phyloP scores from a whole-genome alignment of 1,140 invertebrate genomes.

The Drosophila baimaii region DNA sequence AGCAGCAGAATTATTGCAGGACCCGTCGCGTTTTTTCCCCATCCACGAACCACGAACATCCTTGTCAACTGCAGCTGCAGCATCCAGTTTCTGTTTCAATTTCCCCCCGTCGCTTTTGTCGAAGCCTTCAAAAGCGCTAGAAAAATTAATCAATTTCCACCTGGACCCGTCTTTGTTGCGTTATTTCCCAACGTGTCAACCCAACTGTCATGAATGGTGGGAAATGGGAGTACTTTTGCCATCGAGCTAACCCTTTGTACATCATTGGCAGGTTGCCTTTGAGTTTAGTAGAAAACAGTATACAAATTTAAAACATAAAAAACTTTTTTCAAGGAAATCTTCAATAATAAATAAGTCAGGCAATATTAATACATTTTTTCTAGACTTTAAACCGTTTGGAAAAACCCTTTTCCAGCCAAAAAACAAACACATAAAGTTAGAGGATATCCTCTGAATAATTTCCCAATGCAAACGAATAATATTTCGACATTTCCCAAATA shows the following conservation, averaged over 20 bases:
- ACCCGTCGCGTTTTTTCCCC: conserved; percentile 10
- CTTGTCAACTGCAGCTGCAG: conserved; percentile 26
- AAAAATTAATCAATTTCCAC: conserved; percentile 70
- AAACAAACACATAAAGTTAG: not conserved
- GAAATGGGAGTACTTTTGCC: not conserved
- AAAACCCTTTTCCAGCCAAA: not conserved
- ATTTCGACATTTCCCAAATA: not conserved
- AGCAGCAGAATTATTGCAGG: conserved; percentile 42
- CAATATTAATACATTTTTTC: not conserved
- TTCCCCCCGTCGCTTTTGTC: conserved; percentile 39
- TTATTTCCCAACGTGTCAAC: conserved; percentile 30
- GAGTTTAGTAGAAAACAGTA: not conserved
- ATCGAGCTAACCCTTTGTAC: not conserved
- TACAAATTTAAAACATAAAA: no score
- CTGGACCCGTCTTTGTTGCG: conserved; percentile 35
- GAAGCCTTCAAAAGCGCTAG: conserved; percentile 26
- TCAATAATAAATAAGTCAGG: not conserved
- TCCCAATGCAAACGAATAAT: conserved; percentile 9
- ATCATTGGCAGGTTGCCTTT: conserved; percentile 2
- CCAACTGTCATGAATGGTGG: conserved; percentile 1
- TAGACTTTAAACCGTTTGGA: not conserved
- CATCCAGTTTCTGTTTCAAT: conserved; percentile 44
- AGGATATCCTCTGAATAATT: conserved; percentile 9
- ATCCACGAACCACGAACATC: conserved; percentile 2
- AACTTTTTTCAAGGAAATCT: not conserved